Evolutionary conservation across 2,113 vertebrate species (phyloP).

Genomic region (Anhinga rufa): DNA sequence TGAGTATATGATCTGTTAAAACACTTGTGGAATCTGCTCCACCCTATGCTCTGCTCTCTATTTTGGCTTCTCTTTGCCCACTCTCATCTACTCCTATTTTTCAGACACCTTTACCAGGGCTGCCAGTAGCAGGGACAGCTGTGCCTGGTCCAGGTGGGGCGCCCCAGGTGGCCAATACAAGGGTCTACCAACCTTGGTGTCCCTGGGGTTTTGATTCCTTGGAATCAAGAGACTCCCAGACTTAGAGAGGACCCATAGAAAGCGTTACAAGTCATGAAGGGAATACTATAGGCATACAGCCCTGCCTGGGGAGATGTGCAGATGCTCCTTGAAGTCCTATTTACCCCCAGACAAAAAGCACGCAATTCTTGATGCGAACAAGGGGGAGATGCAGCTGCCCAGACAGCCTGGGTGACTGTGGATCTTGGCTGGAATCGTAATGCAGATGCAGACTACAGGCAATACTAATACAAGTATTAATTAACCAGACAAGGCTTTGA

Average conservation of each 20-base stretch:
- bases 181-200: neutral
- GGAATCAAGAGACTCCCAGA: neutral
- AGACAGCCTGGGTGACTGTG: neutral
- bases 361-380: neutral
- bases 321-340: neutral
- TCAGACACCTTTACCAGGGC: neutral
- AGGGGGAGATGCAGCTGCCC: neutral
- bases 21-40: neutral
- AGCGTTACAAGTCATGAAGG: neutral
- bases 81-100: neutral
- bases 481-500: neutral
- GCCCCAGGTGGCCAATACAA: neutral
- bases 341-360: neutral
- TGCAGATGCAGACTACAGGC: neutral
- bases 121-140: neutral
- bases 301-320: neutral
- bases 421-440: neutral
- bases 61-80: neutral
- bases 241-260: neutral
- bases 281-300: neutral
- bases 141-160: too few relatives aligned
- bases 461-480: too few relatives aligned
- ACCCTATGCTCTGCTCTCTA: neutral
- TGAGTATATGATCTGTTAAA: neutral
- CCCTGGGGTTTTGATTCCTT: neutral